Base-by-base conservation (phyloP, 1,140 invertebrate genomes). In the Frieseomelitta varia region DNA sequence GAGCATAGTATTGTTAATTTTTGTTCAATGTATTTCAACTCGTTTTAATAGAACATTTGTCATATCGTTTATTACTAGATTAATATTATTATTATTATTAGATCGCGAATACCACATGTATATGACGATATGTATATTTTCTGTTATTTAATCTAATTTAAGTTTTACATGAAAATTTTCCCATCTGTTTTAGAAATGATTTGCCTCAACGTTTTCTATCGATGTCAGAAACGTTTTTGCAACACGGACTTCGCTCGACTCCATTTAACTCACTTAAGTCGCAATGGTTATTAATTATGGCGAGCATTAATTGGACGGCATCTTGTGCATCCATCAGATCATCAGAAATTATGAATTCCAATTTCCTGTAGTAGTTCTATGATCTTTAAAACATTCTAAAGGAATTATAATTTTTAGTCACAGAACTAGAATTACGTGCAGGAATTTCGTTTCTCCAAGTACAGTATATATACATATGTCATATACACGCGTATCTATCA, bases 251-350 rank as follows among this genome's bases (percentile, higher is more conserved):
- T 85, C 24, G 87, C 71, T 65, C 78, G 68, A 67, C 67, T 74
- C 58, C 61, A 63, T 56, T 87, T 79, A 89, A 90, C 88, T 89
- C 88, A 80, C 75, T 89, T 27, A 90, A 90, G 65, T 83, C 85
- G 39, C 61, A 87, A 89, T 90, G 81, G 74, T 90, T 89, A 90
- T 89, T 89, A 90, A 90, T 87, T 85, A 87, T 58, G 58, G n/a
- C 61, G 73, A 69, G 82, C 67, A 65, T 84, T 73, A 88, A 89
- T 78, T 85, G 85, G 47, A 81, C 30, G 19, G 79, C 79, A 69
- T 78, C 63, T 71, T 73, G 30, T 88, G 75, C 65, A 63, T 65
- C 34, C 27, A 30, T 30, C 69, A 21, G 17, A 39, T 61, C 34
- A 55, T 34, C 63, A 53, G 14, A 3, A 34, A 39, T 69, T n/a